phyloP scores from a whole-genome alignment of 2,113 vertebrate genomes.

The Caranx melampygus region DNA sequence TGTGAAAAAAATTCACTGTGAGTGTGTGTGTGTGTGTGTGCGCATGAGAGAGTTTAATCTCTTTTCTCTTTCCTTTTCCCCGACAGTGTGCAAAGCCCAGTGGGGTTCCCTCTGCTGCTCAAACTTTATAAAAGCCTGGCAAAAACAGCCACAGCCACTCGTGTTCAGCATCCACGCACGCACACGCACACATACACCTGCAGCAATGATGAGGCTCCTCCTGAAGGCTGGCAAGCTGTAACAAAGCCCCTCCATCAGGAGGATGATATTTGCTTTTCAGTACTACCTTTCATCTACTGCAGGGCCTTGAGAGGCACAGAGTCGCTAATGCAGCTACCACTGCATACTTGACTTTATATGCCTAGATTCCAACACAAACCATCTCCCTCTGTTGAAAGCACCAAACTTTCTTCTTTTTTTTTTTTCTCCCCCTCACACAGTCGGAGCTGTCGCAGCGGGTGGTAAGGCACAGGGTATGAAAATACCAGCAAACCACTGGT shows the following conservation, averaged over 20 bases:
- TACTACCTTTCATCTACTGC: conserved; percentile 36
- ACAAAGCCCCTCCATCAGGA: conserved; percentile 32
- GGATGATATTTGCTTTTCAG: conserved; percentile 32
- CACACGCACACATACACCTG: conserved; percentile 3
- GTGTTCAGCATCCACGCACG: conserved; percentile 16
- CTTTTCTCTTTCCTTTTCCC: conserved; percentile 36
- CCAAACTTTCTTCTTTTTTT: conserved; percentile 30
- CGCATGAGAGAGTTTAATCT: conserved; percentile 39
- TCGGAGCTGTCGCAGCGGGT: conserved; percentile 56
- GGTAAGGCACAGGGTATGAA: conserved; percentile 43
- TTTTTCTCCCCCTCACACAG: neutral
- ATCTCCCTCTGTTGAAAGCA: conserved; percentile 26
- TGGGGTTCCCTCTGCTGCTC: conserved; percentile 39
- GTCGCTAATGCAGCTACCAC: conserved; percentile 31
- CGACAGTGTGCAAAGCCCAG: conserved; percentile 55
- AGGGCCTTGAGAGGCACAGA: neutral
- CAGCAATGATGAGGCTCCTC: conserved; percentile 12
- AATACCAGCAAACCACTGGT: conserved; percentile 56
- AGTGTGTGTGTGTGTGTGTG: conserved; percentile 6
- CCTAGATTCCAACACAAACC: conserved; percentile 37
- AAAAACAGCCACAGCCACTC: conserved; percentile 4
- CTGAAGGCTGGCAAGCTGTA: conserved; percentile 18
- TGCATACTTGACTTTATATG: conserved; percentile 40
- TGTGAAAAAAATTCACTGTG: conserved; percentile 37
- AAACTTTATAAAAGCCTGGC: conserved; percentile 48